Evolutionary conservation across 1,140 invertebrate genomes (phyloP).

Genomic region (Penaeus indicus): DNA sequence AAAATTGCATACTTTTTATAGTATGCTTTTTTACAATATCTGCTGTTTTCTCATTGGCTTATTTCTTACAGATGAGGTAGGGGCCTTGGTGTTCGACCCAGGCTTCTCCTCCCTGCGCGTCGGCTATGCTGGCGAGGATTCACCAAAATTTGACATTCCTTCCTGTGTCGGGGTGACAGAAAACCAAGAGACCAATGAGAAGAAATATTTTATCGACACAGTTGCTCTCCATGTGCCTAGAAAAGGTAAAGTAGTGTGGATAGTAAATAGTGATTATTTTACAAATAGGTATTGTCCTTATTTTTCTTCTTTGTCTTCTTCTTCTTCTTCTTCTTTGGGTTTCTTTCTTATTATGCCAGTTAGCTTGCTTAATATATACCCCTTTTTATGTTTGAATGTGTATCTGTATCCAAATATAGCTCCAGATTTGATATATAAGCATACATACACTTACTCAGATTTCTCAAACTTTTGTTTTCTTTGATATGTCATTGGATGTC

Average conservation of each 20-base stretch:
- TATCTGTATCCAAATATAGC: too few relatives aligned
- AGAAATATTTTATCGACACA: constrained; percentile 87
- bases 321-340: neutral
- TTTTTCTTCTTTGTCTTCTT: too few relatives aligned
- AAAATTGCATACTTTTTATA: neutral
- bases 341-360: neutral
- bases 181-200: constrained; percentile 72
- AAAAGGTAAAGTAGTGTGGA: constrained; percentile 74
- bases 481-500: too few relatives aligned
- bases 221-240: constrained; percentile 89
- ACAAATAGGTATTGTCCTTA: neutral
- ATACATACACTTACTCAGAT: too few relatives aligned
- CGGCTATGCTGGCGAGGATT: constrained; percentile 92
- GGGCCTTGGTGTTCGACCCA: constrained; percentile 96
- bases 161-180: constrained; percentile 83
- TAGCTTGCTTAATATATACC: too few relatives aligned
- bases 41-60: neutral
- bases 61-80: constrained; percentile 88
- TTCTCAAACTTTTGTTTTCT: too few relatives aligned
- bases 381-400: too few relatives aligned
- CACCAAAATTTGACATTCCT: constrained; percentile 92
- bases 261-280: neutral
- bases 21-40: neutral
- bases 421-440: too few relatives aligned
- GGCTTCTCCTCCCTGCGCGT: constrained; percentile 90